A percentile compares a stretch with the other conserved stretches of the same genome.
Conservation (phyloP, 2,113 vertebrate species). For the Percina caprodes region DNA sequence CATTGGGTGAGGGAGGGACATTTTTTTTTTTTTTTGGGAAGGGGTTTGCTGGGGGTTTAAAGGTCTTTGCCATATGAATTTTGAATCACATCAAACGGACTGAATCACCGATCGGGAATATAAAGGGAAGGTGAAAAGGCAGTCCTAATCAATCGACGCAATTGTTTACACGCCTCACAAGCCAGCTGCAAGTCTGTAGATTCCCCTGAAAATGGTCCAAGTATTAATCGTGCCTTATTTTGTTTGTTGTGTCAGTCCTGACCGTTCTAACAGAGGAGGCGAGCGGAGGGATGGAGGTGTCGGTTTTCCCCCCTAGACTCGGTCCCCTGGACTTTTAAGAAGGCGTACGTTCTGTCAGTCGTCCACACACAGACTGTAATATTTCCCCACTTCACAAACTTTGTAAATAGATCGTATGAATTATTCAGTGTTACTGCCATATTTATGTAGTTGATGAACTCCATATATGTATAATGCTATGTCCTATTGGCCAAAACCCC, state of each 20-base stretch:
- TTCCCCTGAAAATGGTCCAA: slow-evolving; percentile 83
- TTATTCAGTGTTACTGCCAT: slow-evolving; percentile 98
- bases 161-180: slow-evolving; percentile 82
- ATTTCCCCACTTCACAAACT: slow-evolving; percentile 85
- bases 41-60: slow-evolving; percentile 16
- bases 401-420: slow-evolving; percentile 92
- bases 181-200: slow-evolving; percentile 84
- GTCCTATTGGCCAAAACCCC: slow-evolving; percentile 91
- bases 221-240: slow-evolving; percentile 99
- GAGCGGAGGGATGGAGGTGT: slow-evolving; percentile 48
- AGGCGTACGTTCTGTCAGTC: slow-evolving; percentile 79
- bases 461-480: slow-evolving; percentile 85
- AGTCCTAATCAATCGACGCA: slow-evolving; percentile 74
- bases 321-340: slow-evolving; percentile 71
- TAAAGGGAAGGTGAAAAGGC: slow-evolving; percentile 79
- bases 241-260: slow-evolving; percentile 87
- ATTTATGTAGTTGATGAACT: slow-evolving; percentile 89
- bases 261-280: slow-evolving; percentile 83
- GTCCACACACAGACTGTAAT: slow-evolving; percentile 80
- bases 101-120: slow-evolving; percentile 66
- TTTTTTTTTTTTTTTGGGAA: neutral
- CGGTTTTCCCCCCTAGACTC: slow-evolving; percentile 45
- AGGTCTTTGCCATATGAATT: slow-evolving; percentile 69
- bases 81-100: slow-evolving; percentile 70
- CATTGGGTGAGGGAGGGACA: slow-evolving; percentile 35